Evolutionary conservation across 2,888 invertebrate species (phyloP).

Genomic region (Oeneis ivallda): DNA sequence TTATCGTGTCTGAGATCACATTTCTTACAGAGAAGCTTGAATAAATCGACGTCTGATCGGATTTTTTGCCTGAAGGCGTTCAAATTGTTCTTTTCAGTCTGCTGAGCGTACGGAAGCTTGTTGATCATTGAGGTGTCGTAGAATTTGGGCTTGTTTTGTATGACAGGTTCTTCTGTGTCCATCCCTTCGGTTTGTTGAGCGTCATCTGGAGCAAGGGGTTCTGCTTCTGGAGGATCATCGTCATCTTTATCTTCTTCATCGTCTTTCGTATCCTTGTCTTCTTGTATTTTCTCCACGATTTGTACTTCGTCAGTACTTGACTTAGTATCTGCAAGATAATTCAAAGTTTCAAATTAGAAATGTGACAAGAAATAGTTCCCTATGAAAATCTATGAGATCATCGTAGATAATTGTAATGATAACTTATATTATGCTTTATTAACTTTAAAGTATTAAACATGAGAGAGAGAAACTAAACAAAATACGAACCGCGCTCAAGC

Average conservation of each 20-base stretch:
- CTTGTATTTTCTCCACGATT: constrained; percentile 9
- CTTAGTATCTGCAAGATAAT: constrained; percentile 31
- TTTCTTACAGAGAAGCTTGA: constrained; percentile 73
- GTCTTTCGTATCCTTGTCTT: constrained; percentile 18
- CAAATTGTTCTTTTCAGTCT: constrained; percentile 67
- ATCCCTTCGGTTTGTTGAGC: constrained; percentile 26
- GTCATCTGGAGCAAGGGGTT: background rate
- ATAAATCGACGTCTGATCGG: constrained; percentile 63
- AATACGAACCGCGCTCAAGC: no score
- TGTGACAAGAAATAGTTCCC: background rate
- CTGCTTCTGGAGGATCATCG: constrained; percentile 21
- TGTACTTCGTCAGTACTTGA: constrained; percentile 23
- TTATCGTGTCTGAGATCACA: constrained; percentile 77
- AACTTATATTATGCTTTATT: no score
- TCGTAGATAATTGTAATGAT: background rate
- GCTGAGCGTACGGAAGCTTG: constrained; percentile 62
- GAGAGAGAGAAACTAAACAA: no score
- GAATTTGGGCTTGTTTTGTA: constrained; percentile 30
- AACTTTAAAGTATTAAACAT: no score
- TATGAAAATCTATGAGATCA: background rate
- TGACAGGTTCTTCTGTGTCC: constrained; percentile 26
- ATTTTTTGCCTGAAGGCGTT: constrained; percentile 64
- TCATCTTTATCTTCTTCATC: constrained; percentile 38
- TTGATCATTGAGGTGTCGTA: constrained; percentile 43
- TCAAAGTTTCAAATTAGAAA: background rate